Evolutionary conservation across 2,888 invertebrate species (phyloP).

Genomic region (Pedicia rivosa): DNA sequence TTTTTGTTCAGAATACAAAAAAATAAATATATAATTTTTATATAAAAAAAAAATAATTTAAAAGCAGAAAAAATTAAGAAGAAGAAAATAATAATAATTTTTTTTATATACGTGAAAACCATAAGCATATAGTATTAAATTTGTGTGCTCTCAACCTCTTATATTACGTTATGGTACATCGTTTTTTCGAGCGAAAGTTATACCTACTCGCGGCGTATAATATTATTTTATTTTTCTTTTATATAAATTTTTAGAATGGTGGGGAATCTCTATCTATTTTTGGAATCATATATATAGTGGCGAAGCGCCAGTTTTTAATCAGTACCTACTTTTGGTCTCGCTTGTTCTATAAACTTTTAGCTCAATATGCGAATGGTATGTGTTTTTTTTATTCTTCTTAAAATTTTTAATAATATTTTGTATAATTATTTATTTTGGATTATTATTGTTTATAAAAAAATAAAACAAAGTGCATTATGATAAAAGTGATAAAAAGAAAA

Average conservation of each 20-base stretch:
- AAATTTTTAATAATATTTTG: not conserved
- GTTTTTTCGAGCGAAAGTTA: constrained; percentile 2
- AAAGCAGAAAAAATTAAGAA: too few relatives aligned
- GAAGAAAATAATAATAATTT: too few relatives aligned
- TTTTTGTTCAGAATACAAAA: too few relatives aligned
- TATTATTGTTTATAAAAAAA: constrained; percentile 2
- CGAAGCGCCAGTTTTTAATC: constrained; percentile 23
- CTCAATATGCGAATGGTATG: constrained; percentile 33
- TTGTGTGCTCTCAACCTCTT: too few relatives aligned
- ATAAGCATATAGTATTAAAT: too few relatives aligned
- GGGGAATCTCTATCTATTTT: constrained; percentile 1
- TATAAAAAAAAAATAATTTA: too few relatives aligned
- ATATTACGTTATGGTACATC: too few relatives aligned
- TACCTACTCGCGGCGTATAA: too few relatives aligned
- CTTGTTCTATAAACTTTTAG: constrained; percentile 19
- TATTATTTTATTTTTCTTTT: too few relatives aligned
- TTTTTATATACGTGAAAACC: too few relatives aligned
- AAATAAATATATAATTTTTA: too few relatives aligned
- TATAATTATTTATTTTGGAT: constrained; percentile 1
- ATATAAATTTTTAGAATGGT: too few relatives aligned
- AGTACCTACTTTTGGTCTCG: constrained; percentile 31
- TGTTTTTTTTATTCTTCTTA: not conserved
- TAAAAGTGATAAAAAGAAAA: not conserved
- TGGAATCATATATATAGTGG: constrained; percentile 24
- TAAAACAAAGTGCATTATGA: not conserved